Conservation (phyloP, 2,888 invertebrate species). For the Laspeyria flexula region DNA sequence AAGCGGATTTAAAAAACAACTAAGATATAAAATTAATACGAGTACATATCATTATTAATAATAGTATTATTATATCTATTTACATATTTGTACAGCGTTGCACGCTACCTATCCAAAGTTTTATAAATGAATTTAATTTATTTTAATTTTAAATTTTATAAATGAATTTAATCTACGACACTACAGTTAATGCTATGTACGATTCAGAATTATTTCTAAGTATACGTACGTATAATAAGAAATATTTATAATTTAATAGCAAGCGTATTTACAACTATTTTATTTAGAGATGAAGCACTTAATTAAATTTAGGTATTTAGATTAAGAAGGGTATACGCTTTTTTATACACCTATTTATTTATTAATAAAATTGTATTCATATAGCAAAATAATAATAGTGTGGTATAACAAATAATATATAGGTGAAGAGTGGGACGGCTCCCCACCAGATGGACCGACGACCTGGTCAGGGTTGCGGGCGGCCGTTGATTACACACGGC, state of each 20-base stretch:
- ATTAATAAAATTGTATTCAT: too few relatives aligned
- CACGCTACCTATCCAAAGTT: conserved; percentile 29
- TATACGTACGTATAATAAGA: conserved; percentile 16
- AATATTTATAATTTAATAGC: conserved; percentile 17
- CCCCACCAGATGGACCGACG: too few relatives aligned
- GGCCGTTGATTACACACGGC: too few relatives aligned
- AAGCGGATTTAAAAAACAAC: neutral
- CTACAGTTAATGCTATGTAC: conserved; percentile 20
- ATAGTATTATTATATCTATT: conserved; percentile 30
- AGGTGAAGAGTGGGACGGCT: too few relatives aligned
- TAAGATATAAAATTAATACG: neutral
- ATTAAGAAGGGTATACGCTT: too few relatives aligned
- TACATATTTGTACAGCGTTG: conserved; percentile 46
- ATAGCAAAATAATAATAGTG: too few relatives aligned
- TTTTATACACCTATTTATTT: too few relatives aligned
- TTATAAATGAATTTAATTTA: conserved; percentile 26
- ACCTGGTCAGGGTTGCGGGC: too few relatives aligned
- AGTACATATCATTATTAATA: conserved; percentile 8
- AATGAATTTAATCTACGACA: conserved; percentile 12
- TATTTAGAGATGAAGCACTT: neutral
- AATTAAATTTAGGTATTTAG: too few relatives aligned
- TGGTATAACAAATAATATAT: too few relatives aligned
- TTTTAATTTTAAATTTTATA: conserved; percentile 15
- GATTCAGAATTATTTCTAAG: conserved; percentile 15
- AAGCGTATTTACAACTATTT: conserved; percentile 34